A percentile compares a stretch with the other conserved stretches of the same genome.
phyloP scores from a whole-genome alignment of 2,888 invertebrate genomes.

The Melieria omissa region DNA sequence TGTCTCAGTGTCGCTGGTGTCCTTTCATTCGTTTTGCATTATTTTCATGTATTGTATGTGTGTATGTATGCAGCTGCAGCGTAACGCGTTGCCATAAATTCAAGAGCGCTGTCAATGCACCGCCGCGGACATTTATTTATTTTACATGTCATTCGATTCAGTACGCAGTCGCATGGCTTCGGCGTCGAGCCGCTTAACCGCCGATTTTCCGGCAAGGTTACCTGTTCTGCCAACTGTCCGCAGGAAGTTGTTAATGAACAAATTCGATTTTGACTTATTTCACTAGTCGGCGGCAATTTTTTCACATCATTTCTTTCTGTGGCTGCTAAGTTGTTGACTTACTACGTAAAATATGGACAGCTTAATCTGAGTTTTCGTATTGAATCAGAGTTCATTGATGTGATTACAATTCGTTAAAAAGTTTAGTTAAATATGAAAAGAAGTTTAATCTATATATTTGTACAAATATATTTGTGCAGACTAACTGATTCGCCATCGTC shows the following conservation, averaged over 20 bases:
- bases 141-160: constrained; percentile 42
- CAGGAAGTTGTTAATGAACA: constrained; percentile 38
- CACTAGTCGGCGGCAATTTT: no score
- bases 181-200: background rate
- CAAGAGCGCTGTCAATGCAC: constrained; percentile 38
- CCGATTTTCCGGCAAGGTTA: background rate
- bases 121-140: constrained; percentile 42
- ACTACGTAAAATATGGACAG: no score
- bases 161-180: constrained; percentile 1
- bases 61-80: constrained; percentile 10
- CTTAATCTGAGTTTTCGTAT: no score
- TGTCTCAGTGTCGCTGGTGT: constrained; percentile 20
- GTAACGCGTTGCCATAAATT: constrained; percentile 39
- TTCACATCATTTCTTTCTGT: no score
- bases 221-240: constrained; percentile 6
- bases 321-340: no score
- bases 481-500: no score
- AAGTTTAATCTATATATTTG: no score
- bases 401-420: no score
- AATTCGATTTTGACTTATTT: constrained; percentile 27
- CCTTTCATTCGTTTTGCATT: constrained; percentile 26
- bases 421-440: no score
- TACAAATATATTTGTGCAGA: no score
- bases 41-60: constrained; percentile 13
- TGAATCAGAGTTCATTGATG: no score